These are phyloP conservation scores for Clarias fuscus DNA, from an alignment of 2,797 vertebrate species.

Conservation along the genomic window DNA sequence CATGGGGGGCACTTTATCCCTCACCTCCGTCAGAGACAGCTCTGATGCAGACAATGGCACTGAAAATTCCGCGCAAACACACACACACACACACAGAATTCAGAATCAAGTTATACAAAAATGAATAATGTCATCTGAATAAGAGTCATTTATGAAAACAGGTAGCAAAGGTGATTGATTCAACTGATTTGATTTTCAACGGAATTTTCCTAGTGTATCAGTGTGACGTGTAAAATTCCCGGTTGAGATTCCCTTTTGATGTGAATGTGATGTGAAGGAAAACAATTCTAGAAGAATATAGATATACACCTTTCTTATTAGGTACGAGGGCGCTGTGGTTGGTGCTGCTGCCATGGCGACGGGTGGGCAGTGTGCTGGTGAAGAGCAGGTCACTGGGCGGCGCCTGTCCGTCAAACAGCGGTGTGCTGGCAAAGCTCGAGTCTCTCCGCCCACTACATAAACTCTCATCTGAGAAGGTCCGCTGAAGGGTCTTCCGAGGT, in stretches of 20 bases:
- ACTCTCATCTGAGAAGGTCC: constrained; percentile 91
- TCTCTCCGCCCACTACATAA: constrained; percentile 88
- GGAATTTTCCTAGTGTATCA: not conserved
- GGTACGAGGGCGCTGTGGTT: constrained; percentile 64
- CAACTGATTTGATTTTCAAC: too few species aligned
- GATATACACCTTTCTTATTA: constrained; percentile 79
- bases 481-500: constrained; percentile 82
- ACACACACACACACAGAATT: constrained; percentile 3
- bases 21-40: constrained; percentile 80
- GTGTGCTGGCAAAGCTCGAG: constrained; percentile 73
- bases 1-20: constrained; percentile 79
- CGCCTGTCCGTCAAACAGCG: constrained; percentile 70
- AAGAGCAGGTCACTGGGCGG: constrained; percentile 79
- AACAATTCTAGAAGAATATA: not conserved
- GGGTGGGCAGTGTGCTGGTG: constrained; percentile 84
- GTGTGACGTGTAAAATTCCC: not conserved
- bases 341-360: constrained; percentile 73
- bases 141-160: not conserved
- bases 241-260: not conserved
- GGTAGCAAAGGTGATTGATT: not conserved
- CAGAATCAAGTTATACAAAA: not conserved
- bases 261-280: not conserved
- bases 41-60: constrained; percentile 85
- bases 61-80: constrained; percentile 52
- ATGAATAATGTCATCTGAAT: not conserved